Evolutionary conservation across 2,113 vertebrate genomes (phyloP).

Genomic region (Cyanoramphus novaezelandiae): DNA sequence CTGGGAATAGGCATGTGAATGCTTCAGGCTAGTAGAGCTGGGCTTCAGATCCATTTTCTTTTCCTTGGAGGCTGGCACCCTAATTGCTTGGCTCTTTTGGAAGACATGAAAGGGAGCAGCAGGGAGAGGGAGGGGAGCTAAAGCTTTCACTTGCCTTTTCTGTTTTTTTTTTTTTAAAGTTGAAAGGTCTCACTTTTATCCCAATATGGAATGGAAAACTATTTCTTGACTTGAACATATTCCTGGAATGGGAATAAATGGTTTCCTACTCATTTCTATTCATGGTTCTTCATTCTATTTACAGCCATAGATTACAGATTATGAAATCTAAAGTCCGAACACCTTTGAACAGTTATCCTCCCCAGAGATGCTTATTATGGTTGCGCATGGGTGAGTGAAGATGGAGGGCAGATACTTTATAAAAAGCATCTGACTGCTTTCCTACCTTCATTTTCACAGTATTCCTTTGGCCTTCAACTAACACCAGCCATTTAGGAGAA

Average conservation of each 20-base stretch:
- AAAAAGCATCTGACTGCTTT: background rate
- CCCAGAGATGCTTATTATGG: background rate
- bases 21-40: background rate
- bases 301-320: background rate
- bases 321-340: background rate
- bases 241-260: background rate
- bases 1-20: background rate
- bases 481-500: constrained; percentile 26
- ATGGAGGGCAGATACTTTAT: background rate
- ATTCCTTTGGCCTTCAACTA: constrained; percentile 50
- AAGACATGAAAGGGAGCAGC: background rate
- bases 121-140: background rate
- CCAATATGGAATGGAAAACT: constrained; percentile 34
- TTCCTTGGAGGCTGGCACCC: background rate
- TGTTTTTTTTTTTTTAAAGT: background rate
- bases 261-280: constrained; percentile 12
- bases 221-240: background rate
- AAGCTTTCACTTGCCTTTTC: background rate
- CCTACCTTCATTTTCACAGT: constrained; percentile 31
- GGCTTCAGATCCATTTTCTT: background rate
- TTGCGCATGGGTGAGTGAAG: background rate
- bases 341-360: background rate
- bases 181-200: background rate
- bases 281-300: background rate
- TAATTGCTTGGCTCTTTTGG: background rate